phyloP scores from a whole-genome alignment of 2,797 vertebrate genomes.

The Erpetoichthys calabaricus region DNA sequence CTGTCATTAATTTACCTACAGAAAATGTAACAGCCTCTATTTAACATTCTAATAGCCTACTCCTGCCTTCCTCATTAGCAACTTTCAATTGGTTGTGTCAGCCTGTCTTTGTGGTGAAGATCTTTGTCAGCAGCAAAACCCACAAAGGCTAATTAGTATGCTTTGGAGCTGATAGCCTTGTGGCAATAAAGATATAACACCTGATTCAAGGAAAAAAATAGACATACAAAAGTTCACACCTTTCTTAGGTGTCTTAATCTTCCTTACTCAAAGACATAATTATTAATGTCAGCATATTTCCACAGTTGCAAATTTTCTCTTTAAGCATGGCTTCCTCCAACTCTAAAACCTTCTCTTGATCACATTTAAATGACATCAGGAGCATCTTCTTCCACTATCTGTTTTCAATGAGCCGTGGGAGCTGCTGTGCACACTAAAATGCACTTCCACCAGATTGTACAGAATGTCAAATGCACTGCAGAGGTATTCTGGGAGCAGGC shows the following conservation, averaged over 20 bases:
- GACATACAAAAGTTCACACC: neutral
- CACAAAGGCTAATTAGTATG: constrained; percentile 41
- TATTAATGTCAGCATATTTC: neutral
- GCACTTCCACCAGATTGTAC: too few relatives aligned
- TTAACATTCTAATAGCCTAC: constrained; percentile 33
- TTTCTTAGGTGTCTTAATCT: constrained; percentile 1
- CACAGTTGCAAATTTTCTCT: neutral
- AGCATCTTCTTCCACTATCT: too few relatives aligned
- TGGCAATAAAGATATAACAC: constrained; percentile 3
- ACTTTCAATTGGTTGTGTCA: constrained; percentile 38
- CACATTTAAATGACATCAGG: too few relatives aligned
- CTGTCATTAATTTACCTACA: constrained; percentile 24
- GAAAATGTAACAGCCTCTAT: constrained; percentile 22
- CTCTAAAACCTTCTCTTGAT: too few relatives aligned
- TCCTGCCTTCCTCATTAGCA: constrained; percentile 34
- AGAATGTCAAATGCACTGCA: too few relatives aligned
- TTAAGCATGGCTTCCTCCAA: too few relatives aligned
- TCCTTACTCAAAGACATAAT: neutral
- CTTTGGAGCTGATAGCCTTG: constrained; percentile 21
- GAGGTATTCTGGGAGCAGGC: too few relatives aligned
- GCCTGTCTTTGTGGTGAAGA: constrained; percentile 33
- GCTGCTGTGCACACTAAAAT: too few relatives aligned
- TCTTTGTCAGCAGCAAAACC: constrained; percentile 39
- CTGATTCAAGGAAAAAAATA: neutral
- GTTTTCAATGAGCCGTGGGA: too few relatives aligned